A percentile compares a stretch with the other conserved stretches of the same genome.
These are phyloP conservation scores for Colossoma macropomum DNA, from an alignment of 2,113 vertebrate species.

Conservation along the genomic window DNA sequence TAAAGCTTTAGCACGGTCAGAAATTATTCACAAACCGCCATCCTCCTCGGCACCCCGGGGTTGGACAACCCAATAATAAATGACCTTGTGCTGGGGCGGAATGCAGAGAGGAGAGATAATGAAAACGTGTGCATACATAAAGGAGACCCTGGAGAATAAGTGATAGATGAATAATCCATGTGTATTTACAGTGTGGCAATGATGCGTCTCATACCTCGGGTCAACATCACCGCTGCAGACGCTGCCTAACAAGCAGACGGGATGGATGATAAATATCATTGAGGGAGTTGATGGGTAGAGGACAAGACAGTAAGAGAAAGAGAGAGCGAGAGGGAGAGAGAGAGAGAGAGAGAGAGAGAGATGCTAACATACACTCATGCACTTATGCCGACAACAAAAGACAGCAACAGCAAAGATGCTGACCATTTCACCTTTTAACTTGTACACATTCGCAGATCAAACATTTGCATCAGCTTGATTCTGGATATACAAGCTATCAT, in stretches of 20 bases:
- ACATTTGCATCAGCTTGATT: not conserved
- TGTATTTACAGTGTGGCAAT: constrained; percentile 56
- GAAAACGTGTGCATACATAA: constrained; percentile 55
- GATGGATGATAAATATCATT: constrained; percentile 27
- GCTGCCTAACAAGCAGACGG: constrained; percentile 31
- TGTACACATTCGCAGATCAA: not conserved
- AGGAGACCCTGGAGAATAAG: constrained; percentile 45
- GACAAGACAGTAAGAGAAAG: not conserved
- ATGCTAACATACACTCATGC: constrained; percentile 14
- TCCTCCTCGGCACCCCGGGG: constrained; percentile 48
- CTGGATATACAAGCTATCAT: not conserved
- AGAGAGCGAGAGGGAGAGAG: constrained; percentile 8
- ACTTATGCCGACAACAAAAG: not conserved
- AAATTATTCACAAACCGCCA: constrained; percentile 59
- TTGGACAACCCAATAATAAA: constrained; percentile 58
- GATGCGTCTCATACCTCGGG: constrained; percentile 50
- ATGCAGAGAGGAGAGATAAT: constrained; percentile 53
- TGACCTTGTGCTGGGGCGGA: constrained; percentile 47
- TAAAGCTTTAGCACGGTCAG: constrained; percentile 53
- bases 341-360: constrained; percentile 12
- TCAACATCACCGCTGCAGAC: constrained; percentile 29
- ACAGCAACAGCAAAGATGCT: not conserved
- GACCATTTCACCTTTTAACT: not conserved
- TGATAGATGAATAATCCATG: constrained; percentile 59
- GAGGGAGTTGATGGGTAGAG: constrained; percentile 18